These are phyloP conservation scores for Elaphurus davidianus DNA, from an alignment of 2,113 vertebrate genomes.

Conservation along the genomic window DNA sequence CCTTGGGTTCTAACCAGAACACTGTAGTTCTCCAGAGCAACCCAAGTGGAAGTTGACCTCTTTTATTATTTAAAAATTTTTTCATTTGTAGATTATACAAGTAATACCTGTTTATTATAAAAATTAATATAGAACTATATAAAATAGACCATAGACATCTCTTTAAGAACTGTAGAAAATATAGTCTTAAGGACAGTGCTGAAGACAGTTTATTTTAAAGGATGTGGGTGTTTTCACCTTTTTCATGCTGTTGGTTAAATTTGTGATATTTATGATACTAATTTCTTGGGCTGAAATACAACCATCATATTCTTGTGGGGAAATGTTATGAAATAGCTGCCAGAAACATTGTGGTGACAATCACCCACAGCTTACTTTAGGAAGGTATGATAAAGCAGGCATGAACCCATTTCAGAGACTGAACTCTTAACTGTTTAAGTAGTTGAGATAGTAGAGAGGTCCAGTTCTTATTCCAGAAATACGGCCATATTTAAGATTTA, in stretches of 20 bases:
- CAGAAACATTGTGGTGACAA: slow-evolving; percentile 14
- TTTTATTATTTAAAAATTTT: background rate
- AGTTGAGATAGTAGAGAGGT: background rate
- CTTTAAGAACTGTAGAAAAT: background rate
- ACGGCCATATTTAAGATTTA: background rate
- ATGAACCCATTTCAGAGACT: background rate
- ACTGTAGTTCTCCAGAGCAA: background rate
- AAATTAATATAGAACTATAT: background rate
- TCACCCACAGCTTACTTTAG: background rate
- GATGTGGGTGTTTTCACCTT: background rate
- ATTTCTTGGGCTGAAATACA: slow-evolving; percentile 32
- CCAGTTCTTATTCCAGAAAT: background rate
- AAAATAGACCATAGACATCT: background rate
- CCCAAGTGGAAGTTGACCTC: background rate
- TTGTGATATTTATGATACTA: background rate
- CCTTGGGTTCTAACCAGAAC: background rate
- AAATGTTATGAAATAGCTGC: background rate
- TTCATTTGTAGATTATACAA: slow-evolving; percentile 9
- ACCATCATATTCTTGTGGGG: background rate
- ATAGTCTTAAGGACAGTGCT: background rate
- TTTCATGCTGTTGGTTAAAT: slow-evolving; percentile 29
- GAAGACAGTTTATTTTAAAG: slow-evolving; percentile 7
- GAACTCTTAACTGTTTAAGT: background rate
- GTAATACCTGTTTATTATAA: background rate
- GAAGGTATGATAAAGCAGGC: background rate